These are phyloP conservation scores for Andricus quercusramuli DNA, from an alignment of 2,888 invertebrate species.

Conservation along the genomic window DNA sequence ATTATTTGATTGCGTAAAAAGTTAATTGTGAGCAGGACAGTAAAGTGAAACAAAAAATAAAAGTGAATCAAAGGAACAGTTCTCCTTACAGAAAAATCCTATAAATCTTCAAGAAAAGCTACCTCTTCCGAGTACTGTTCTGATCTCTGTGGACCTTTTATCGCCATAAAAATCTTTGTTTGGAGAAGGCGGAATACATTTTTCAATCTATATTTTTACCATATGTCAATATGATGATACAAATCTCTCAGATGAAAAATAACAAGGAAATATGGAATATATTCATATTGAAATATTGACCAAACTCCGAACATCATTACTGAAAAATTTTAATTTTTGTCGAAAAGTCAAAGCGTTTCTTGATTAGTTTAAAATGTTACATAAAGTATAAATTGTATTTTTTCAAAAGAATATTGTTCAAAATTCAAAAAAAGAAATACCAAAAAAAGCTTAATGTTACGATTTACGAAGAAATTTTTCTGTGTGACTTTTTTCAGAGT, in stretches of 20 bases:
- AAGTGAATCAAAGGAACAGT: not conserved
- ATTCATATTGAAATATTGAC: not conserved
- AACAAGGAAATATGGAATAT: not conserved
- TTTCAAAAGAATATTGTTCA: too few species aligned
- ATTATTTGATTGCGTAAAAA: too few species aligned
- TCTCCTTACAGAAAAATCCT: not conserved
- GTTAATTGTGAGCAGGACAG: too few species aligned
- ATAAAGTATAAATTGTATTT: too few species aligned
- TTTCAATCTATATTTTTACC: slow-evolving; percentile 23
- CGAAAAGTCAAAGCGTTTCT: too few species aligned
- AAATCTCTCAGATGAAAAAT: not conserved
- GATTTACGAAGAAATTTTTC: too few species aligned
- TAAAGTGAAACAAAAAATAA: not conserved
- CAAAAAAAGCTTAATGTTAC: too few species aligned
- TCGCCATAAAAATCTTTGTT: not conserved
- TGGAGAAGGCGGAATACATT: not conserved
- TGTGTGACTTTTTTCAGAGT: too few species aligned
- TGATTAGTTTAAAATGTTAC: too few species aligned
- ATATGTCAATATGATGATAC: slow-evolving; percentile 1
- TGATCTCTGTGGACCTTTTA: slow-evolving; percentile 9
- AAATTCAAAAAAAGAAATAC: too few species aligned
- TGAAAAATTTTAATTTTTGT: too few species aligned
- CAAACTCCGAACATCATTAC: too few species aligned
- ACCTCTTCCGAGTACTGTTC: not conserved
- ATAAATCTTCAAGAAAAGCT: not conserved